Percentiles rank a stretch among this genome's conserved stretches.
These are phyloP conservation scores for Octopus sinensis DNA, from an alignment of 1,140 invertebrate genomes.

Conservation along the genomic window DNA sequence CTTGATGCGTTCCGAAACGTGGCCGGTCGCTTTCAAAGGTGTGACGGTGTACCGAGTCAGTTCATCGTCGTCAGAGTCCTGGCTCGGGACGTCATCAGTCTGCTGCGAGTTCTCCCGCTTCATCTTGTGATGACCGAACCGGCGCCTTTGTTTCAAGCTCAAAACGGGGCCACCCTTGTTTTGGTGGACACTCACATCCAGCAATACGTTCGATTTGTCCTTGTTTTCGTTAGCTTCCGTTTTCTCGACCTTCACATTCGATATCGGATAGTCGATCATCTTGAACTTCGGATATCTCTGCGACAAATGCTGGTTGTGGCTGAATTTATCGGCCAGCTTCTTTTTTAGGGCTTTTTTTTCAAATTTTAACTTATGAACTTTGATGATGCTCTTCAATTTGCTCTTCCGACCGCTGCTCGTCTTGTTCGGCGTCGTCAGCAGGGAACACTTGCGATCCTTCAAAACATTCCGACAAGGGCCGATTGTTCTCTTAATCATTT, in stretches of 20 bases:
- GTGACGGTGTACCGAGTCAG: neutral
- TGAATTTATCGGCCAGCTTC: neutral
- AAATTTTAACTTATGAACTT: neutral
- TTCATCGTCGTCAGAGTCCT: neutral
- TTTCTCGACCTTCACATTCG: conserved; percentile 16
- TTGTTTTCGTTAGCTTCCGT: conserved; percentile 15
- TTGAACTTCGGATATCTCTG: neutral
- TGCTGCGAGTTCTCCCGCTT: conserved; percentile 19
- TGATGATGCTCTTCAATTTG: conserved; percentile 7
- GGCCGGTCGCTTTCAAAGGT: conserved; percentile 20
- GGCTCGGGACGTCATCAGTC: conserved; percentile 10
- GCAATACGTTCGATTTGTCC: conserved; percentile 9
- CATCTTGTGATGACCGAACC: neutral
- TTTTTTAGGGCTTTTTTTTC: neutral
- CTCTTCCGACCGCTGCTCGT: neutral
- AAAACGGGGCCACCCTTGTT: neutral
- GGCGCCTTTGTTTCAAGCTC: neutral
- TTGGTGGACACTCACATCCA: neutral
- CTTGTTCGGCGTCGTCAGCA: conserved; percentile 13
- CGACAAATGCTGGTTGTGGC: too few species aligned
- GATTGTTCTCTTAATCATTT: conserved; percentile 3
- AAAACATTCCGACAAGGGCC: neutral
- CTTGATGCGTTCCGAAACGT: conserved; percentile 32
- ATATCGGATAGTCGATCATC: neutral
- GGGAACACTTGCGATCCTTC: conserved; percentile 2